Evolutionary conservation across 2,797 vertebrate genomes (phyloP).

Genomic region (Xiphorhynchus erythropygius): DNA sequence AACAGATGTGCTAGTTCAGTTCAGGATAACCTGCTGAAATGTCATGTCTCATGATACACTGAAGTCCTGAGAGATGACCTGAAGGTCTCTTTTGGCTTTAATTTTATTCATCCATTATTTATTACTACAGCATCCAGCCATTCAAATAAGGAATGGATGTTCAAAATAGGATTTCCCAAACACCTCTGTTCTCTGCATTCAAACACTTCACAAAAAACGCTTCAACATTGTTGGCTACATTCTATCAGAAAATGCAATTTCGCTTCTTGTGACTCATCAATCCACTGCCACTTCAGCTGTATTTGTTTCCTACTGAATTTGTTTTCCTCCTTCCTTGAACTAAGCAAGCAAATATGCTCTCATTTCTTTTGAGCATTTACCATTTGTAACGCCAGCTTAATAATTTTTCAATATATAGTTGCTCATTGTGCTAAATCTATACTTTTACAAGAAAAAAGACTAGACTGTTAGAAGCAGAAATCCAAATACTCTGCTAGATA

Average conservation of each 20-base stretch:
- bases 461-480: neutral
- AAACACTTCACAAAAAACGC: neutral
- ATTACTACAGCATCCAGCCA: neutral
- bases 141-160: neutral
- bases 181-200: neutral
- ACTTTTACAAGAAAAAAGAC: neutral
- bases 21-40: constrained; percentile 18
- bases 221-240: neutral
- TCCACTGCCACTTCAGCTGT: neutral
- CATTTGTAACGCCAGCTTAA: neutral
- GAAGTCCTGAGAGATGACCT: neutral
- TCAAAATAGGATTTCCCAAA: constrained; percentile 7
- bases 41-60: neutral
- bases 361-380: neutral
- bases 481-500: neutral
- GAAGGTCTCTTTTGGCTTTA: neutral
- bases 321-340: neutral
- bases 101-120: constrained; percentile 21
- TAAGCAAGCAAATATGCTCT: neutral
- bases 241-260: neutral
- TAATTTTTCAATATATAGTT: neutral
- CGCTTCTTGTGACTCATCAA: neutral
- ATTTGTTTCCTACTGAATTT: neutral
- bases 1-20: neutral
- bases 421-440: neutral